These are phyloP conservation scores for Drosophila fuyamai DNA, from an alignment of 1,140 invertebrate genomes.

Conservation along the genomic window DNA sequence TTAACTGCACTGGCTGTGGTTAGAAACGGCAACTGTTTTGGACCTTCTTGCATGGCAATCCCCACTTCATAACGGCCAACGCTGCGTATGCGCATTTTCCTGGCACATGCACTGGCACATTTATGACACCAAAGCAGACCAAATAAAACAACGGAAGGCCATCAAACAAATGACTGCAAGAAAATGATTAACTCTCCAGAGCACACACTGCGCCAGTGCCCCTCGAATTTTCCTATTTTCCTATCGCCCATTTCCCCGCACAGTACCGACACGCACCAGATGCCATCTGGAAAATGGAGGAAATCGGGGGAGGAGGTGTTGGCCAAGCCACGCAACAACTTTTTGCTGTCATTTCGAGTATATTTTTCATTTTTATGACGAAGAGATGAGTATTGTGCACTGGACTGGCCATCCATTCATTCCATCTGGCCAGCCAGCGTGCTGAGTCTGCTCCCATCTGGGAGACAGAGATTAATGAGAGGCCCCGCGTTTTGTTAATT, in stretches of 20 bases:
- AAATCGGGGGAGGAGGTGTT: background rate
- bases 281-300: slow-evolving; percentile 14
- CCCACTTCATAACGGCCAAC: slow-evolving; percentile 26
- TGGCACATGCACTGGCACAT: slow-evolving; percentile 45
- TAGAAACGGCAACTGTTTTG: slow-evolving; percentile 13
- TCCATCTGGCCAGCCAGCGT: slow-evolving; percentile 34
- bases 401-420: slow-evolving; percentile 62
- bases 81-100: slow-evolving; percentile 54
- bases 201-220: slow-evolving; percentile 13
- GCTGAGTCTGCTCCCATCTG: slow-evolving; percentile 16
- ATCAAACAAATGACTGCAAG: slow-evolving; percentile 71
- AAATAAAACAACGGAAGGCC: slow-evolving; percentile 49
- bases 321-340: slow-evolving; percentile 66
- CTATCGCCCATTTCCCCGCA: slow-evolving; percentile 12
- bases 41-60: slow-evolving; percentile 11
- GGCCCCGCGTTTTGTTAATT: slow-evolving; percentile 79
- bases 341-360: slow-evolving; percentile 78
- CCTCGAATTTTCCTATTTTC: slow-evolving; percentile 35
- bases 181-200: slow-evolving; percentile 73
- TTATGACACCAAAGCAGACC: slow-evolving; percentile 37
- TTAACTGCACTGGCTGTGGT: background rate
- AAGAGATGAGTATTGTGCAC: slow-evolving; percentile 54
- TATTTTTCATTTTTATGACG: slow-evolving; percentile 75
- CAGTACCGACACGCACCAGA: slow-evolving; percentile 48
- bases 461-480: slow-evolving; percentile 79